Conservation (phyloP, 2,888 invertebrate species). For the Drosophila maculinotata region DNA sequence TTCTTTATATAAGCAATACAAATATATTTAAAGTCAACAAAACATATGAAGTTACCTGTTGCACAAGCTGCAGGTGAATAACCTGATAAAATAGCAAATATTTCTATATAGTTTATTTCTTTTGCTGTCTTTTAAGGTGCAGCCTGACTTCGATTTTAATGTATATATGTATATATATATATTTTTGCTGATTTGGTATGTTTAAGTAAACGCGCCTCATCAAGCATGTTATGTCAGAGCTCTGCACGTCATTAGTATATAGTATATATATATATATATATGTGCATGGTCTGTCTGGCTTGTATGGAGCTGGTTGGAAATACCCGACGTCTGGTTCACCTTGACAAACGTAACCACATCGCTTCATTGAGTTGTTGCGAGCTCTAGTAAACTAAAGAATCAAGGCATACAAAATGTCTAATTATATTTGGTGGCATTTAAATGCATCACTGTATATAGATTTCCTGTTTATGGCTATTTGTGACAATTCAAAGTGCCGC, state of each 20-base stretch:
- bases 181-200: slow-evolving; percentile 8
- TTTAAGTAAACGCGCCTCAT: slow-evolving; percentile 5
- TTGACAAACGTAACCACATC: slow-evolving; percentile 58
- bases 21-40: slow-evolving; percentile 8
- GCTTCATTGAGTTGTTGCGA: slow-evolving; percentile 39
- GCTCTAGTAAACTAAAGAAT: slow-evolving; percentile 1
- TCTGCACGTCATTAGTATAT: slow-evolving; percentile 19
- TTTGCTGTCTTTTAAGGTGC: not conserved
- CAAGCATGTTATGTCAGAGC: slow-evolving; percentile 6
- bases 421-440: slow-evolving; percentile 34
- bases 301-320: slow-evolving; percentile 36
- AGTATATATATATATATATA: slow-evolving; percentile 4
- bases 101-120: not conserved
- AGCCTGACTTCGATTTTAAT: slow-evolving; percentile 1
- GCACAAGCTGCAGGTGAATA: slow-evolving; percentile 41
- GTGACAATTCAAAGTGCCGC: slow-evolving; percentile 8
- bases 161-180: not conserved
- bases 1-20: slow-evolving; percentile 6
- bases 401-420: slow-evolving; percentile 19
- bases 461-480: slow-evolving; percentile 29
- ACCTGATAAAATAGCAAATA: slow-evolving; percentile 36
- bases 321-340: slow-evolving; percentile 46
- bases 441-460: slow-evolving; percentile 15
- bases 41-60: slow-evolving; percentile 12
- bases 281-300: slow-evolving; percentile 1